A percentile compares a stretch with the other conserved stretches of the same genome.
These are phyloP conservation scores for Aphelenchoides besseyi DNA, from an alignment of 1,140 invertebrate species.

Conservation along the genomic window DNA sequence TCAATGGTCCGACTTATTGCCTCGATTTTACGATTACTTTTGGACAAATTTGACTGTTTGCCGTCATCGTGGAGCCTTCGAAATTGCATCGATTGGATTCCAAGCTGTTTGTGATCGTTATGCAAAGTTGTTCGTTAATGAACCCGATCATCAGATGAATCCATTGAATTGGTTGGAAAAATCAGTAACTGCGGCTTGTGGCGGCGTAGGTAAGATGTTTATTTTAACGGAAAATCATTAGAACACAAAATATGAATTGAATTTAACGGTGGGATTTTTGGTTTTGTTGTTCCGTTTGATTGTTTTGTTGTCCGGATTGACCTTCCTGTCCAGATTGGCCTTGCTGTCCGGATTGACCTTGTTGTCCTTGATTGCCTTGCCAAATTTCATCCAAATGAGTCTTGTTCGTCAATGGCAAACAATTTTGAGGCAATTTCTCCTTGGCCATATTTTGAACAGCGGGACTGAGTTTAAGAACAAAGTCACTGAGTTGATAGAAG, in stretches of 20 bases:
- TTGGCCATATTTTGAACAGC: neutral
- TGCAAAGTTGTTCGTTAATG: neutral
- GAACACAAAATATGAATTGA: too few species aligned
- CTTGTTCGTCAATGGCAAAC: neutral
- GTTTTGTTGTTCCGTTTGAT: too few species aligned
- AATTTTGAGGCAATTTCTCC: neutral
- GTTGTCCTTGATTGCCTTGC: neutral
- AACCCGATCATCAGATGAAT: neutral
- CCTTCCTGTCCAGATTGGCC: too few species aligned
- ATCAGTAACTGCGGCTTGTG: neutral
- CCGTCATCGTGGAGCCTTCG: constrained; percentile 54
- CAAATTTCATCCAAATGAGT: neutral
- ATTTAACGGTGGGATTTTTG: too few species aligned
- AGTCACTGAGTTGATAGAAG: neutral
- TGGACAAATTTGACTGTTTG: constrained; percentile 56
- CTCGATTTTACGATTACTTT: constrained; percentile 46
- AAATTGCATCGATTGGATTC: constrained; percentile 50
- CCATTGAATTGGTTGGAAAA: neutral
- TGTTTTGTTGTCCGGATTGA: too few species aligned
- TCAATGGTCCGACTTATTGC: constrained; percentile 14
- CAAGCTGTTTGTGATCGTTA: constrained; percentile 32
- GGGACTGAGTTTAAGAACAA: neutral
- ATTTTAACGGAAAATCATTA: too few species aligned
- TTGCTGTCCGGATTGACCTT: too few species aligned
- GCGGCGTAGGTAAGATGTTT: constrained; percentile 14